Evolutionary conservation across 2,888 invertebrate species (phyloP).

Genomic region (Adelphocoris suturalis): DNA sequence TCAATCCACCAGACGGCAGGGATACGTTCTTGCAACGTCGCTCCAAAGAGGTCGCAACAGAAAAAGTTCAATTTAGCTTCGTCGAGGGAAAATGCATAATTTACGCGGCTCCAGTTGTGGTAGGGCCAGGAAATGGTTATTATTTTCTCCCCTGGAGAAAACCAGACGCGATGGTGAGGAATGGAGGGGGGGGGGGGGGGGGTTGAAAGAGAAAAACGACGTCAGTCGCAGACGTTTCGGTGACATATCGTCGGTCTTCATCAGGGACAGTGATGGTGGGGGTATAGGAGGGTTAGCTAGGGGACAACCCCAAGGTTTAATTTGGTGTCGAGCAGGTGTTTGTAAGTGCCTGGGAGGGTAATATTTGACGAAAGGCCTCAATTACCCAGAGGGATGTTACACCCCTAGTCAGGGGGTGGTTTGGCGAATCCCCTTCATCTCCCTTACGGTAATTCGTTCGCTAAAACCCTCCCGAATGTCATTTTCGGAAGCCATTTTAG

Average conservation of each 20-base stretch:
- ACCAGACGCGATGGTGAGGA: too few species aligned
- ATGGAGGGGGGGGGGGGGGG: too few species aligned
- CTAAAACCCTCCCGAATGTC: neutral
- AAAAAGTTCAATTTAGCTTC: neutral
- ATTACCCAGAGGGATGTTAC: conserved; percentile 31
- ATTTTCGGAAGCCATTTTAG: conserved; percentile 21
- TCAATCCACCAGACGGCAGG: too few species aligned
- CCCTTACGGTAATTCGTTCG: neutral
- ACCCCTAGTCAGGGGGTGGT: neutral
- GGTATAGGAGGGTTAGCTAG: neutral
- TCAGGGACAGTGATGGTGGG: neutral
- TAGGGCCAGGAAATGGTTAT: neutral
- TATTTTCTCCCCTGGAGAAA: neutral
- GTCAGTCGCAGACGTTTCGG: conserved; percentile 60
- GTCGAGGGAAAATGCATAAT: conserved; percentile 29
- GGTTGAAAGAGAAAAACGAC: neutral
- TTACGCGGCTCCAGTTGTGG: neutral
- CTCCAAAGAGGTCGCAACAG: too few species aligned
- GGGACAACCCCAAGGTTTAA: conserved; percentile 44
- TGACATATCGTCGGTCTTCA: conserved; percentile 63
- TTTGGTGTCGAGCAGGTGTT: conserved; percentile 63
- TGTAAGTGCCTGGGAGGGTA: conserved; percentile 41
- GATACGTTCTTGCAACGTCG: too few species aligned
- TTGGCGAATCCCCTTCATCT: too few species aligned
- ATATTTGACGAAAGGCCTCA: conserved; percentile 62